A percentile compares a stretch with the other conserved stretches of the same genome.
Evolutionary conservation across 2,797 vertebrate species (phyloP).

Genomic region (Ctenosaura bakeri): DNA sequence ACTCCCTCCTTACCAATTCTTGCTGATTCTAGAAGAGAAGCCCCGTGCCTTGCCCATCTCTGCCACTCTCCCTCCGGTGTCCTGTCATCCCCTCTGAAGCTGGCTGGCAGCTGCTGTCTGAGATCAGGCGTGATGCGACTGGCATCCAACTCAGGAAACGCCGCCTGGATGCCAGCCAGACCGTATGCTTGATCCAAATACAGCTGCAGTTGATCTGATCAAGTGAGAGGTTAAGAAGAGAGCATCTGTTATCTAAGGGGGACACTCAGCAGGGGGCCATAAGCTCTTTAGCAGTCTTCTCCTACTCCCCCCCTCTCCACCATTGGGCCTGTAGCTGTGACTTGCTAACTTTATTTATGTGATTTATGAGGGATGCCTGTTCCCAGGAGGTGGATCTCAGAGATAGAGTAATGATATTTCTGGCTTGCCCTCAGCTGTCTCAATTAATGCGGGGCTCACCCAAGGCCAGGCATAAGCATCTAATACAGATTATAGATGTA

Average conservation of each 20-base stretch:
- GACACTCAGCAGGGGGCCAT: slow-evolving; percentile 68
- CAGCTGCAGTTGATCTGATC: slow-evolving; percentile 84
- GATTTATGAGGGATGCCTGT: slow-evolving; percentile 70
- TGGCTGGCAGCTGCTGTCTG: slow-evolving; percentile 13
- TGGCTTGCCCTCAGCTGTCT: slow-evolving; percentile 14
- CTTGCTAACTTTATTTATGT: slow-evolving; percentile 66
- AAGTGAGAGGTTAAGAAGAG: slow-evolving; percentile 84
- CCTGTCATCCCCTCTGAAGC: not conserved
- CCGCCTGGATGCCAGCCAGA: slow-evolving; percentile 68
- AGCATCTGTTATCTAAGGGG: slow-evolving; percentile 81
- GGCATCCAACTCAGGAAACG: slow-evolving; percentile 80
- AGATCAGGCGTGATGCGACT: slow-evolving; percentile 75
- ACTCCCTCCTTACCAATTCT: not conserved
- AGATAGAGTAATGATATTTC: too few species aligned
- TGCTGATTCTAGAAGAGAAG: slow-evolving; percentile 20
- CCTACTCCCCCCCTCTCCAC: slow-evolving; percentile 40
- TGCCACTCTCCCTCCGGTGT: not conserved
- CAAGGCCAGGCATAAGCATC: not conserved
- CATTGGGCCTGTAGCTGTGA: slow-evolving; percentile 41
- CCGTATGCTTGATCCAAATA: slow-evolving; percentile 82
- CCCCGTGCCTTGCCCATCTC: accelerated
- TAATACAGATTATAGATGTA: not conserved
- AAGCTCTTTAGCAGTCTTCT: slow-evolving; percentile 67
- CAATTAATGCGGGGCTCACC: slow-evolving; percentile 38
- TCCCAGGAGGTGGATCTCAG: slow-evolving; percentile 48